Evolutionary conservation across 2,888 invertebrate genomes (phyloP), one percentile per base, ranked within the genome.

Genomic region (Neoscelio sp.): DNA sequence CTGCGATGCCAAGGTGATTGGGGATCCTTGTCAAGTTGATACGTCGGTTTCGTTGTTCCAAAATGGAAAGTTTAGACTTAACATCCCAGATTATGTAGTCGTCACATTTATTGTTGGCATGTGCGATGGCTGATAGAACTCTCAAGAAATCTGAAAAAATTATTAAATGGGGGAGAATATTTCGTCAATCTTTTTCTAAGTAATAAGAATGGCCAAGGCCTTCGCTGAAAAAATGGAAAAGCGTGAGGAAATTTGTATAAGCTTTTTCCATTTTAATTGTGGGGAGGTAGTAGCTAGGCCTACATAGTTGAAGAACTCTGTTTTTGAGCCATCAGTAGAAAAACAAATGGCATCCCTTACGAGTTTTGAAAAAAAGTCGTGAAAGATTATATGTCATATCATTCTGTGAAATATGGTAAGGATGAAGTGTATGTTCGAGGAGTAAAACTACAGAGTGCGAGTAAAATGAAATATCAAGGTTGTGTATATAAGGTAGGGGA

Each of bases 261-360:
- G 1, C 0, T 10, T 12, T 0, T 1, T 5, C 54, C 54, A 54
- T 0, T 20, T 20, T 1, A 38, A 7, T 54, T 5, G 3, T 10
- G 54, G 54, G 7, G 18, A 17, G 5, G 10, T 4, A 2, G 20
- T 12, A 0, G 35, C 54, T 1, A 10, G 2, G 0, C 54, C 54
- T 1, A 35, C 38, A 20, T 35, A 54, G 10, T 10, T 38, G 8
- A 0, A 35, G 30, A 6, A 2, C 6, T 38, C 54, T 0, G 15
- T 7, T 12, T 54, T 54, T 0, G 54, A 54, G 12, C 54, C 54
- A 7, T 54, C 54, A 0, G 54, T 54, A 17, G 17, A 54, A 20
- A 35, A 54, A 1, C 18, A 35, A 8, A 33, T 54, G 1, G 54
- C 8, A 3, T 54, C 10, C 12, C 10, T 15, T 2, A 54, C 2